Percentiles rank a stretch among this genome's conserved stretches.
phyloP scores from a whole-genome alignment of 2,888 invertebrate species.

The Tholera decimalis region DNA sequence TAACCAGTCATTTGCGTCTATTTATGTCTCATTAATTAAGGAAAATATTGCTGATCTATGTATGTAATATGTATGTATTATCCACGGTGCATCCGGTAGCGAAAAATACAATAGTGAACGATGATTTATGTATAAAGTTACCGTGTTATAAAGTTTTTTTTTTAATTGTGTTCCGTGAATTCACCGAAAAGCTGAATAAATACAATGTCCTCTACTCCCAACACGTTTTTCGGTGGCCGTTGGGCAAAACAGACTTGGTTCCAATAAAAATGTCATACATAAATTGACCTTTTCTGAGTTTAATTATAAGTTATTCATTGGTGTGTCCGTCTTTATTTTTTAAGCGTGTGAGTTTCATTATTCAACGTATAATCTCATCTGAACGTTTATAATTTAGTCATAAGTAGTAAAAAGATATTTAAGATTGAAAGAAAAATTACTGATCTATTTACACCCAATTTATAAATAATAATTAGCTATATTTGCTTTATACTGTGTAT shows the following conservation, averaged over 20 bases:
- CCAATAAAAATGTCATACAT: constrained; percentile 21
- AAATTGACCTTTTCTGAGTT: constrained; percentile 20
- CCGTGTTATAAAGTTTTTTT: constrained; percentile 1
- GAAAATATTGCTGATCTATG: constrained; percentile 34
- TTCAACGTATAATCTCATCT: not conserved
- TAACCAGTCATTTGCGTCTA: constrained; percentile 17
- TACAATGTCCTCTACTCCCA: not conserved
- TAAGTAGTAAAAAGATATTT: not conserved
- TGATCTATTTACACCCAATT: not conserved
- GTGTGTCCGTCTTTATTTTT: constrained; percentile 9
- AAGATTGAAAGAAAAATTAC: not conserved
- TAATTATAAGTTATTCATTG: constrained; percentile 18
- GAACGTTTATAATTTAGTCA: not conserved
- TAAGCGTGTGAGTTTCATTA: not conserved
- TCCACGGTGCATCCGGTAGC: constrained; percentile 13
- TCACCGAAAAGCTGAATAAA: not conserved
- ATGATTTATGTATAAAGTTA: constrained; percentile 3
- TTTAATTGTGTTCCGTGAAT: too few species aligned
- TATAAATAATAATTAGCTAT: not conserved
- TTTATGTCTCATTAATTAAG: constrained; percentile 40
- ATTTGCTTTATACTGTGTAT: constrained; percentile 11
- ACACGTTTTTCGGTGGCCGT: constrained; percentile 12
- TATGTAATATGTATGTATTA: not conserved
- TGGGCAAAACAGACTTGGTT: constrained; percentile 7
- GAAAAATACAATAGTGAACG: constrained; percentile 9